Evolutionary conservation across 2,113 vertebrate genomes (phyloP).

Genomic region (Oryzias curvinotus): DNA sequence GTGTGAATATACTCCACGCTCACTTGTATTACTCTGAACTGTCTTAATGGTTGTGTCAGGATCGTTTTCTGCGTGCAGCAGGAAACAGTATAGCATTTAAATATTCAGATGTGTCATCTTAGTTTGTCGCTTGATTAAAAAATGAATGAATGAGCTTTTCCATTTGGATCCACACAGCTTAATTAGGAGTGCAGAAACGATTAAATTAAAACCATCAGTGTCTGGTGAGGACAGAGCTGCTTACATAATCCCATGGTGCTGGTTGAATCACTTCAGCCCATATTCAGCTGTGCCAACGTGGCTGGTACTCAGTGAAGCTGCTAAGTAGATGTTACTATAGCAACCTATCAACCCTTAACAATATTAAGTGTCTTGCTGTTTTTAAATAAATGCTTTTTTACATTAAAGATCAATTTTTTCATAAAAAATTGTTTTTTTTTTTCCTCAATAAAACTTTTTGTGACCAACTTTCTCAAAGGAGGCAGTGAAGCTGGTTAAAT

Average conservation of each 20-base stretch:
- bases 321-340: slow-evolving; percentile 43
- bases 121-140: background rate
- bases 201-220: background rate
- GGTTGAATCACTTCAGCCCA: slow-evolving; percentile 3
- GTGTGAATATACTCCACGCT: too few species aligned
- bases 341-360: slow-evolving; percentile 23
- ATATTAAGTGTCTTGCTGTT: slow-evolving; percentile 6
- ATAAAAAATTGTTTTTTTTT: background rate
- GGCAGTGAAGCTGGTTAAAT: background rate
- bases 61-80: too few species aligned
- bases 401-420: slow-evolving; percentile 4
- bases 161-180: background rate
- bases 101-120: too few species aligned
- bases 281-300: slow-evolving; percentile 48
- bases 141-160: background rate
- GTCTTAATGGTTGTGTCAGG: too few species aligned
- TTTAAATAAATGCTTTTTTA: background rate
- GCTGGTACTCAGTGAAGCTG: slow-evolving; percentile 36
- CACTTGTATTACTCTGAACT: too few species aligned
- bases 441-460: background rate
- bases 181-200: background rate
- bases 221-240: background rate
- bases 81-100: too few species aligned
- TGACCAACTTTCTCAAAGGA: background rate
- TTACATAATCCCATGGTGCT: slow-evolving; percentile 16